A percentile compares a stretch with the other conserved stretches of the same genome.
Evolutionary conservation across 2,888 invertebrate species (phyloP).

Genomic region (Trachelus troglodyta): DNA sequence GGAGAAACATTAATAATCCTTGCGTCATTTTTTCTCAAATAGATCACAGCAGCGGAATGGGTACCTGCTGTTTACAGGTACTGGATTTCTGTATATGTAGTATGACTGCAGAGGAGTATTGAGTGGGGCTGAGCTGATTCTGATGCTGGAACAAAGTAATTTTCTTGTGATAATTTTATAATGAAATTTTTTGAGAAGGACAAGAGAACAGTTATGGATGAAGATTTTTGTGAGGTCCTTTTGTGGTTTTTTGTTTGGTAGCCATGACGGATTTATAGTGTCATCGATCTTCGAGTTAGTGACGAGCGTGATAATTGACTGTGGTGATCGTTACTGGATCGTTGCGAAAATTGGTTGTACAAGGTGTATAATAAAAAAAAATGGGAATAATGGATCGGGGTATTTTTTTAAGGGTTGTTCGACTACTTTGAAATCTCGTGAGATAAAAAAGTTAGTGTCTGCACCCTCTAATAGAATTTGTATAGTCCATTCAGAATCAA

Average conservation of each 20-base stretch:
- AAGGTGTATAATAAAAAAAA: not conserved
- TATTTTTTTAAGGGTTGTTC: not conserved
- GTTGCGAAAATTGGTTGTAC: not conserved
- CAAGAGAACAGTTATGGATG: not conserved
- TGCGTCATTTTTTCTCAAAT: conserved; percentile 12
- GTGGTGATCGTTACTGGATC: not conserved
- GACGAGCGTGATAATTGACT: not conserved
- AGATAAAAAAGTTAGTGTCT: not conserved
- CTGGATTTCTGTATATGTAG: not conserved
- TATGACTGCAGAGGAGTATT: not conserved
- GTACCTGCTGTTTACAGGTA: not conserved
- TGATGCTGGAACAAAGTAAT: not conserved
- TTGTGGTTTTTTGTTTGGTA: not conserved
- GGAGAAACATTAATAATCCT: conserved; percentile 51
- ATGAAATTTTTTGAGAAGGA: not conserved
- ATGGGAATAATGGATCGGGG: not conserved
- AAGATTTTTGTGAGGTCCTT: not conserved
- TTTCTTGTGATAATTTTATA: not conserved
- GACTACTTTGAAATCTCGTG: not conserved
- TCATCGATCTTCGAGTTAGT: not conserved
- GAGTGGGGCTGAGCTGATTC: not conserved
- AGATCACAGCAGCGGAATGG: not conserved
- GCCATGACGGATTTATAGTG: not conserved
- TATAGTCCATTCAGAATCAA: not conserved
- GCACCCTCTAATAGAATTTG: not conserved